Conservation (phyloP, 1,140 invertebrate species). For the Antheraea mylitta region DNA sequence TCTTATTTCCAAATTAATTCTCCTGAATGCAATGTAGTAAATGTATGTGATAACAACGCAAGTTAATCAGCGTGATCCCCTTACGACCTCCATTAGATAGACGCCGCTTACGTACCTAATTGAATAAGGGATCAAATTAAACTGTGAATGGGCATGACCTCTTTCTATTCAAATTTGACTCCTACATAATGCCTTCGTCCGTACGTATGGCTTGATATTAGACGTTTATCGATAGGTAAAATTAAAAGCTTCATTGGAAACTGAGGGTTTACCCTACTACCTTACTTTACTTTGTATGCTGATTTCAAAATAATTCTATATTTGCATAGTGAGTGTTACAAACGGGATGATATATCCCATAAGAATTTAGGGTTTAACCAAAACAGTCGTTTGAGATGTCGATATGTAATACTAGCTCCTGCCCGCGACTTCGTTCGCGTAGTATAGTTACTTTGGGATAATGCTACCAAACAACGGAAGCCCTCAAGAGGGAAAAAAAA, state of each 20-base stretch:
- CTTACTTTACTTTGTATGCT: conserved; percentile 5
- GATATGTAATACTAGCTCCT: too few species aligned
- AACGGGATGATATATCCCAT: too few species aligned
- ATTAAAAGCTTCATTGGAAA: conserved; percentile 41
- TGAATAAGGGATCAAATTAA: conserved; percentile 69
- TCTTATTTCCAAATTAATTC: conserved; percentile 22
- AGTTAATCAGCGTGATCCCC: conserved; percentile 65
- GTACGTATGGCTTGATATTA: conserved; percentile 31
- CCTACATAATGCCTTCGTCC: conserved; percentile 34
- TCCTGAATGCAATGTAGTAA: conserved; percentile 29
- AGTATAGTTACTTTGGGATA: too few species aligned
- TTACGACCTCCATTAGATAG: conserved; percentile 62
- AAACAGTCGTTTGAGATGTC: not conserved
- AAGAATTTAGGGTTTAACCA: too few species aligned
- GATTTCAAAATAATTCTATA: not conserved
- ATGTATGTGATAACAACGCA: conserved; percentile 48
- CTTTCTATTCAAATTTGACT: conserved; percentile 68
- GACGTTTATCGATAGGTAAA: conserved; percentile 26
- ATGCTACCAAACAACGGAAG: too few species aligned
- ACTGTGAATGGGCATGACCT: conserved; percentile 56
- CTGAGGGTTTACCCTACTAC: not conserved
- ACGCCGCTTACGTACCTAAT: conserved; percentile 58
- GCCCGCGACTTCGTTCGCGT: too few species aligned
- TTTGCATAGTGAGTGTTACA: not conserved
- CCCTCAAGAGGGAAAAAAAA: too few species aligned